These are phyloP conservation scores for Drosophila albomicans DNA, from an alignment of 1,140 invertebrate species.

Conservation along the genomic window DNA sequence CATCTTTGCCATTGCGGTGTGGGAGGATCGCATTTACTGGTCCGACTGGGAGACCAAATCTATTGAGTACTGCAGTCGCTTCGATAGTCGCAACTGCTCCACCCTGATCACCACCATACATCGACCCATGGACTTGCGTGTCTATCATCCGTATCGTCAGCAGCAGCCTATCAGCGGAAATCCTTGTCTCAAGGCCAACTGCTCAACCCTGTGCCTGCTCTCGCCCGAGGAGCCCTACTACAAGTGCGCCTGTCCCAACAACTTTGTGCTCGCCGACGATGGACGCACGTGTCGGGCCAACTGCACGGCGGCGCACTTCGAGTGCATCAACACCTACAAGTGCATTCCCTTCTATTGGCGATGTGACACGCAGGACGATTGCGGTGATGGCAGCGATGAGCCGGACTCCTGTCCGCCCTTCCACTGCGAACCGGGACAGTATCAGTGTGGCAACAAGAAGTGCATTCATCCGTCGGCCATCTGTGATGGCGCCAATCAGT, in stretches of 20 bases:
- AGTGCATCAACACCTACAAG: slow-evolving; percentile 90
- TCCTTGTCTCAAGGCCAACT: slow-evolving; percentile 87
- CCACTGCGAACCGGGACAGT: slow-evolving; percentile 91
- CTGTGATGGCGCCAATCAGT: slow-evolving; percentile 89
- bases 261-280: slow-evolving; percentile 89
- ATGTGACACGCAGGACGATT: slow-evolving; percentile 93
- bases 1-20: slow-evolving; percentile 94
- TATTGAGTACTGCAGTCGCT: slow-evolving; percentile 93
- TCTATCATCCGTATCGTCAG: slow-evolving; percentile 92
- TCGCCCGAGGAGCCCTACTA: slow-evolving; percentile 88
- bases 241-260: slow-evolving; percentile 93
- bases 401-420: slow-evolving; percentile 89
- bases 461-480: slow-evolving; percentile 89
- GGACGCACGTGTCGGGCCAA: slow-evolving; percentile 90
- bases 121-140: slow-evolving; percentile 94
- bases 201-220: slow-evolving; percentile 92
- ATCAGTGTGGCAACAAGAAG: slow-evolving; percentile 89
- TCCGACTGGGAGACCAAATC: slow-evolving; percentile 96
- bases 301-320: slow-evolving; percentile 92
- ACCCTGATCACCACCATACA: slow-evolving; percentile 90
- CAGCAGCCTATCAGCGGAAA: slow-evolving; percentile 84
- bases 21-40: slow-evolving; percentile 95
- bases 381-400: slow-evolving; percentile 92
- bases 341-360: slow-evolving; percentile 93
- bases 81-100: slow-evolving; percentile 87